phyloP scores from a whole-genome alignment of 1,140 invertebrate species.

The Potamilus streckersoni region DNA sequence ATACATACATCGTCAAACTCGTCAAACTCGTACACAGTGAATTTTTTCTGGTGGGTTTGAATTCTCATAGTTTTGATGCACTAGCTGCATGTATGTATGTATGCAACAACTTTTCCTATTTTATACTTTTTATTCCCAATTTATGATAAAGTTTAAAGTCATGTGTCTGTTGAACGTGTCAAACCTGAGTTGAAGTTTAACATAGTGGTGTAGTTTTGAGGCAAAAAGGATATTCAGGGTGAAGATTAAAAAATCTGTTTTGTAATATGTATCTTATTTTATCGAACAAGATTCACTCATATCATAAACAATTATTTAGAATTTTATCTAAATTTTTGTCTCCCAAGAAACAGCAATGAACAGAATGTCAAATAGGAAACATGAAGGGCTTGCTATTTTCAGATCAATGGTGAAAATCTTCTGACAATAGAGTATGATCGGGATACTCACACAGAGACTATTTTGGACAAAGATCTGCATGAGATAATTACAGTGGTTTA shows the following conservation, averaged over 20 bases:
- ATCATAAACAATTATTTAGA: conserved; percentile 3
- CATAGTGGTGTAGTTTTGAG: conserved; percentile 9
- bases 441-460: conserved; percentile 85
- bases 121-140: no score
- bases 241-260: no score
- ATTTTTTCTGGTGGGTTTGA: no score
- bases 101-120: no score
- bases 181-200: neutral
- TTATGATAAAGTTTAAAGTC: no score
- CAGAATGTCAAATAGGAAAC: neutral
- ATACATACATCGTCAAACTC: no score
- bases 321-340: neutral
- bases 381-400: conserved; percentile 23
- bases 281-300: neutral
- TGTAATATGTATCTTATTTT: no score
- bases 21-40: no score
- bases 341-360: neutral
- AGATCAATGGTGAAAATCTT: conserved; percentile 82
- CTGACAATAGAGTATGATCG: conserved; percentile 92
- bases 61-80: no score
- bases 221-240: neutral
- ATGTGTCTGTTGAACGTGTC: no score
- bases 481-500: conserved; percentile 88
- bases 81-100: no score
- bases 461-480: conserved; percentile 85